Conservation (phyloP, 2,113 vertebrate genomes). For the Mormyrus iriodes region DNA sequence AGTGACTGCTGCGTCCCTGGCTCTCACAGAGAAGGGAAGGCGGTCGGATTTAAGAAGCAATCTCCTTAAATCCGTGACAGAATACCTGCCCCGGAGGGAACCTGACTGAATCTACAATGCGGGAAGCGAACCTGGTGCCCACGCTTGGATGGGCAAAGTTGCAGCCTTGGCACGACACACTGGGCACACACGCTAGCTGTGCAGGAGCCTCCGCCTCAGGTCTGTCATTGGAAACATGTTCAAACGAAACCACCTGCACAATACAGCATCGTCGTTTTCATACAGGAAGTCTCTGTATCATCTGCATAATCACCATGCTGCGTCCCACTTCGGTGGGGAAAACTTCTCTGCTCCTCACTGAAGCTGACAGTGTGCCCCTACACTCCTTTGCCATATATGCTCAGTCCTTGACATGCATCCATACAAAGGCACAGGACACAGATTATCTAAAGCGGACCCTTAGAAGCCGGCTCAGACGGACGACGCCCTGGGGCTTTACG, state of each 20-base stretch:
- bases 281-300: background rate
- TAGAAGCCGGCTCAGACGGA: background rate
- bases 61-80: constrained; percentile 32
- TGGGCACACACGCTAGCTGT: constrained; percentile 48
- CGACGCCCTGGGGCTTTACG: background rate
- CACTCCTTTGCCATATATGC: background rate
- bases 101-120: constrained; percentile 20
- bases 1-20: constrained; percentile 42
- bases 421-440: background rate
- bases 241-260: background rate
- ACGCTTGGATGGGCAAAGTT: constrained; percentile 44
- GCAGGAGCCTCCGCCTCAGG: constrained; percentile 31
- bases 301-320: background rate
- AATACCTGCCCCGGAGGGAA: constrained; percentile 32
- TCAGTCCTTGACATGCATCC: background rate
- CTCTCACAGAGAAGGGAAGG: constrained; percentile 28
- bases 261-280: background rate
- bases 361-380: background rate
- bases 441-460: background rate
- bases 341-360: background rate
- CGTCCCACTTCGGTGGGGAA: background rate
- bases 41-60: constrained; percentile 36
- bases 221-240: constrained; percentile 20
- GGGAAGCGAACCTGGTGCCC: constrained; percentile 21
- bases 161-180: constrained; percentile 35